Evolutionary conservation across 2,113 vertebrate species (phyloP), one percentile per base, ranked within the genome.

Genomic region (Gobiocypris rarus): DNA sequence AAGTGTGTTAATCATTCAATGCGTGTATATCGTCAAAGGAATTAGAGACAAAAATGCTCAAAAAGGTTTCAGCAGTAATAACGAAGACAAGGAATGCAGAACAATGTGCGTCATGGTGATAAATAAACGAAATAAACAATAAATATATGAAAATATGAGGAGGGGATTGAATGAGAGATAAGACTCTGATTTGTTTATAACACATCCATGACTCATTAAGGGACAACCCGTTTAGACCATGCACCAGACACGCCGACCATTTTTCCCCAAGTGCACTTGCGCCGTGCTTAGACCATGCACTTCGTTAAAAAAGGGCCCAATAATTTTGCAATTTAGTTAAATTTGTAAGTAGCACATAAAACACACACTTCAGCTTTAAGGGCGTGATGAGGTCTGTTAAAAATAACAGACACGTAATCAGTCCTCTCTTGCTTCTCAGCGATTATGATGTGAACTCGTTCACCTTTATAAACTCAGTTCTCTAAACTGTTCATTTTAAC

Each of bases 381-480:
- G 34, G 24, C 1, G 6, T 14, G 19, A 77, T 70, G 34, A 50
- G 13, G 74, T 24, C 11, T 41, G 31, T 43, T 41, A 77, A 79
- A 43, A 79, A 61, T 45, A 63, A 45, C 65, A 22, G 24, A 52
- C 45, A 52, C 1, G 5, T 9, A 45, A 79, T 45, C 38, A 79
- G 13, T 38, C 56, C 17, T 10, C 54, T 50, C 50, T 34, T 69
- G 17, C 50, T 22, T 75, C 19, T 75, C 14, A 52, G 38, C 14
- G 1, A 45, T 63, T 63, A 61, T 79, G 9, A 28, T 24, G 38
- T 48, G 15, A 63, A 79, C 76, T 59, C 75, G 13, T 43, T 78
- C 54, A 61, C 28, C 56, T 34, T 78, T 78, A 59, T 43, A 14
- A 78, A 78, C 34, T 79, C n/a, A 63, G 1, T 79, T 45, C 58